phyloP scores from a whole-genome alignment of 2,113 vertebrate genomes.

The Empidonax traillii region DNA sequence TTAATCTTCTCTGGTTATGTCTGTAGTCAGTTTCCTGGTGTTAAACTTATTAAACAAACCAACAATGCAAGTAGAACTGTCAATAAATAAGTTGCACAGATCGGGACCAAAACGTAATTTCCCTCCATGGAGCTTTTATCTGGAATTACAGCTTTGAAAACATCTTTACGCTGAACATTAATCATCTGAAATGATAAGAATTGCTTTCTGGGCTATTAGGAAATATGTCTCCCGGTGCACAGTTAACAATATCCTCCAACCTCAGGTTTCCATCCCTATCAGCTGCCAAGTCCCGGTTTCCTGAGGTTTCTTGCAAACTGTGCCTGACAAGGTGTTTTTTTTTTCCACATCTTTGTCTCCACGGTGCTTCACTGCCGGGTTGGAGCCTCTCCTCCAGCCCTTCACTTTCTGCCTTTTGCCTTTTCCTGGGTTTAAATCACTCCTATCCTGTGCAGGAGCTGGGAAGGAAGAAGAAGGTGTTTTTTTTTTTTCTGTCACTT shows the following conservation, averaged over 20 bases:
- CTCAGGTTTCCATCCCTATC: background rate
- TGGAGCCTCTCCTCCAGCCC: background rate
- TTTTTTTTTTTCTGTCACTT: background rate
- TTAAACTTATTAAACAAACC: slow-evolving; percentile 1
- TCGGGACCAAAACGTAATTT: background rate
- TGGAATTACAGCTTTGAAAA: background rate
- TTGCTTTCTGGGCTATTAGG: background rate
- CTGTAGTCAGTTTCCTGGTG: background rate
- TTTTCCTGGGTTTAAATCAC: background rate
- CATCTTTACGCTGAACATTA: background rate
- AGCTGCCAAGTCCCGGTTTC: background rate
- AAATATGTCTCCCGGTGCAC: background rate
- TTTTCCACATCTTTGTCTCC: background rate
- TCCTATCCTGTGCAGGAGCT: background rate
- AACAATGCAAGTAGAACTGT: background rate
- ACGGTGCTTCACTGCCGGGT: background rate
- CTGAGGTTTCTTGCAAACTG: background rate
- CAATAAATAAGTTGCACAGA: background rate
- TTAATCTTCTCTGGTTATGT: background rate
- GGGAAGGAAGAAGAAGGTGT: background rate
- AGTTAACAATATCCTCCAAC: background rate
- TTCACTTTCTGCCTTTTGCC: background rate
- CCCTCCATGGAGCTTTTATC: background rate
- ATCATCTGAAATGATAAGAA: background rate
- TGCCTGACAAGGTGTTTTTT: background rate